A percentile compares a stretch with the other conserved stretches of the same genome.
phyloP scores from a whole-genome alignment of 1,140 invertebrate species.

The Platorchestia sp. region DNA sequence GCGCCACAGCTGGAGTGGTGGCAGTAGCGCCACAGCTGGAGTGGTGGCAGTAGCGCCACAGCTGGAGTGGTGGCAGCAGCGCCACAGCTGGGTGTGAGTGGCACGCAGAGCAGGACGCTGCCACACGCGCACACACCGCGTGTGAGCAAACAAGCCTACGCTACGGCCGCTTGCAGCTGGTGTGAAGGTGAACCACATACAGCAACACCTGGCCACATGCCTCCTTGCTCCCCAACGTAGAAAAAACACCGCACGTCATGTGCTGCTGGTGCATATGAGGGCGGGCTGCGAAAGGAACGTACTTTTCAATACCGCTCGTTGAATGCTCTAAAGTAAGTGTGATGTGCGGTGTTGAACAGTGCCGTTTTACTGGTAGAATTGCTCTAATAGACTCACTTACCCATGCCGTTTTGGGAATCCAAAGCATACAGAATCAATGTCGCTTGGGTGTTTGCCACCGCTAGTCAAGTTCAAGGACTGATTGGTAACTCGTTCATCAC shows the following conservation, averaged over 20 bases:
- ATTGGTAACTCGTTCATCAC: too few relatives aligned
- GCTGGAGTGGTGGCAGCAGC: too few relatives aligned
- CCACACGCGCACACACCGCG: neutral
- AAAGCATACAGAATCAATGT: neutral
- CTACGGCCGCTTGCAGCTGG: neutral
- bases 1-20: too few relatives aligned
- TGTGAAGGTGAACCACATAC: conserved; percentile 48
- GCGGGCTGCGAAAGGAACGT: neutral
- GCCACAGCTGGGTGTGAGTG: too few relatives aligned
- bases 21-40: too few relatives aligned
- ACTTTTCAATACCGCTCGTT: neutral
- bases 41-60: too few relatives aligned
- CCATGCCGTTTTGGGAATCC: neutral
- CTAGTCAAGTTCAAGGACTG: neutral
- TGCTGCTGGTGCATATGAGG: neutral
- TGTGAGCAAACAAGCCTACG: conserved; percentile 1
- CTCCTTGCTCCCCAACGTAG: neutral
- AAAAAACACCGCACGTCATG: neutral
- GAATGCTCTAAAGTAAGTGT: neutral
- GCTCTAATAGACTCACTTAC: neutral
- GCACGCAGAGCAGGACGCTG: neutral
- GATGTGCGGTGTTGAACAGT: neutral
- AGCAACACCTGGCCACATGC: conserved; percentile 19
- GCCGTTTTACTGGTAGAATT: neutral
- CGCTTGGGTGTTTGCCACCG: neutral